Evolutionary conservation across 2,888 invertebrate species (phyloP).

Genomic region (Brachyopa scutellaris): DNA sequence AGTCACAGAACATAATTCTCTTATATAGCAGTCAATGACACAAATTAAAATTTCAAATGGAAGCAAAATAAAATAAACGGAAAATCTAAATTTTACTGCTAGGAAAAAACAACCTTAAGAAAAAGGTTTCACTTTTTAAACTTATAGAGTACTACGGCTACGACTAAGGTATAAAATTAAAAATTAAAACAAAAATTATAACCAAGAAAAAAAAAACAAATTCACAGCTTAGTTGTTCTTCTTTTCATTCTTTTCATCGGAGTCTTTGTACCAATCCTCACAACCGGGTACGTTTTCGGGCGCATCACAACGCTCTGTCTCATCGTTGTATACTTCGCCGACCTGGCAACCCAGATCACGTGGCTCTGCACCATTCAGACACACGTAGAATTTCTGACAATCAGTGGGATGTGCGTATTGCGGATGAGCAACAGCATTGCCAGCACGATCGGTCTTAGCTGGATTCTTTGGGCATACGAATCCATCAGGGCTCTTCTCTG

Average conservation of each 20-base stretch:
- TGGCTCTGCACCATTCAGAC: constrained; percentile 92
- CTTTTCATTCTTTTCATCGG: constrained; percentile 87
- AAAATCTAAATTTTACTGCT: too few species aligned
- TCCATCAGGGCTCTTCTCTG: constrained; percentile 91
- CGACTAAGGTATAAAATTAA: constrained; percentile 68
- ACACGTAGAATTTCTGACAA: constrained; percentile 96
- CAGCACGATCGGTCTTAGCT: constrained; percentile 85
- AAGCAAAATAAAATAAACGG: too few species aligned
- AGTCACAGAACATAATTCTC: constrained; percentile 68
- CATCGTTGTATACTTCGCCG: constrained; percentile 96
- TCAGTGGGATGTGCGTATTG: constrained; percentile 93
- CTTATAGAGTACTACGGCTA: constrained; percentile 61
- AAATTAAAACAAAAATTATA: constrained; percentile 27
- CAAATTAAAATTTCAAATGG: constrained; percentile 43
- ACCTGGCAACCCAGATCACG: constrained; percentile 92
- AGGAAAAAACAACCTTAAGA: constrained; percentile 62
- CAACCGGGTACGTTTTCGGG: constrained; percentile 96
- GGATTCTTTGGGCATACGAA: constrained; percentile 91
- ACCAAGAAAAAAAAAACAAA: constrained; percentile 32
- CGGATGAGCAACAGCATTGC: constrained; percentile 90
- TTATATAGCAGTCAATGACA: constrained; percentile 70
- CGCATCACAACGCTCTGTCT: constrained; percentile 91
- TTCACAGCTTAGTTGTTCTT: constrained; percentile 77
- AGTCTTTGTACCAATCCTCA: constrained; percentile 95
- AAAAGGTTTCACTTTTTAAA: constrained; percentile 53